Conservation (phyloP, 2,797 vertebrate genomes). For the Acrossocheilus wenchowensis region DNA sequence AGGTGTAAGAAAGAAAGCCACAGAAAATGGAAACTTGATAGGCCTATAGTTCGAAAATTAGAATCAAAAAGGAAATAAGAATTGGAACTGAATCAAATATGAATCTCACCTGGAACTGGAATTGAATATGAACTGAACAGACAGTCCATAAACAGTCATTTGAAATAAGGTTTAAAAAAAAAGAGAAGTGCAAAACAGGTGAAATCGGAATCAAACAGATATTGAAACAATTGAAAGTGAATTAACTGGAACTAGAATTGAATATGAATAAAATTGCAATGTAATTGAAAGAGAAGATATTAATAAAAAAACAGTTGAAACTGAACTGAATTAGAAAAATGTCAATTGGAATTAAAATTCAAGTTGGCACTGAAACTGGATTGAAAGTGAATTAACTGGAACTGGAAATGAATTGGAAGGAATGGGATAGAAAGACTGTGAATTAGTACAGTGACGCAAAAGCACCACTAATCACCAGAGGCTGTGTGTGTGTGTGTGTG, state of each 20-base stretch:
- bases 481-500: conserved; percentile 21
- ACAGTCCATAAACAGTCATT: background rate
- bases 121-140: background rate
- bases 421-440: conserved; percentile 15
- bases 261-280: background rate
- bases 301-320: background rate
- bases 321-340: background rate
- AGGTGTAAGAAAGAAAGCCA: background rate
- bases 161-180: background rate
- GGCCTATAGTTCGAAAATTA: background rate
- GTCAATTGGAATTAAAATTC: background rate
- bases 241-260: background rate
- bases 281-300: background rate
- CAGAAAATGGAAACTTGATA: background rate
- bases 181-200: background rate
- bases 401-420: background rate
- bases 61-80: background rate
- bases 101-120: background rate
- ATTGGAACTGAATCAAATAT: background rate
- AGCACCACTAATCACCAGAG: conserved; percentile 25
- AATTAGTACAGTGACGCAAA: conserved; percentile 9
- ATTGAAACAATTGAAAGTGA: background rate
- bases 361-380: background rate
- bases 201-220: background rate
- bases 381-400: background rate